Percentiles rank a stretch among this genome's conserved stretches.
Conservation (phyloP, 2,888 invertebrate genomes). For the Chrysolina haemoptera region DNA sequence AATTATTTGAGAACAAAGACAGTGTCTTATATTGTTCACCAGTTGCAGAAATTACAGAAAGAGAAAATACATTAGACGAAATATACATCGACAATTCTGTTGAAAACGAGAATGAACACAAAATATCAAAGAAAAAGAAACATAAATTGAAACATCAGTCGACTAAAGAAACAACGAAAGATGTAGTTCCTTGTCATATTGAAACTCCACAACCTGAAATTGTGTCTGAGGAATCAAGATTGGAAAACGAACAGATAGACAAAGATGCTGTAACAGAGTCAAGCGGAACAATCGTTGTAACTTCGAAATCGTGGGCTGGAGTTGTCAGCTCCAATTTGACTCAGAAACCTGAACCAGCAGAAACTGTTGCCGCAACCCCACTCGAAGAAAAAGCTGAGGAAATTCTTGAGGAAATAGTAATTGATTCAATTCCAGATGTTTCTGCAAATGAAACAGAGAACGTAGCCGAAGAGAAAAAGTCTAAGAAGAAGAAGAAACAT, state of each 20-base stretch:
- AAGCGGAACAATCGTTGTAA: background rate
- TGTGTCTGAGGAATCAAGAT: background rate
- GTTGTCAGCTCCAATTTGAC: constrained; percentile 36
- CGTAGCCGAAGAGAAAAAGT: constrained; percentile 31
- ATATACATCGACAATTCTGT: too few relatives aligned
- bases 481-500: constrained; percentile 47
- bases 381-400: background rate
- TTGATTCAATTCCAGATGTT: constrained; percentile 2
- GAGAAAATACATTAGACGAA: background rate
- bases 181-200: background rate
- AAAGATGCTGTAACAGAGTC: background rate
- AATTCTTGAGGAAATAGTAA: background rate
- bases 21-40: background rate
- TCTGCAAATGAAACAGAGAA: background rate
- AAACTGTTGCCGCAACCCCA: background rate
- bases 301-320: constrained; percentile 34
- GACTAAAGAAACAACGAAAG: background rate
- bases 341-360: constrained; percentile 1
- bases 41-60: background rate
- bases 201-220: background rate
- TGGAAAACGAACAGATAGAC: background rate
- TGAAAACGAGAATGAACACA: constrained; percentile 3
- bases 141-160: constrained; percentile 28
- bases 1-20: background rate
- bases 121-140: constrained; percentile 36